phyloP scores from a whole-genome alignment of 2,888 invertebrate species.

The Cosmorhoe ocellata region DNA sequence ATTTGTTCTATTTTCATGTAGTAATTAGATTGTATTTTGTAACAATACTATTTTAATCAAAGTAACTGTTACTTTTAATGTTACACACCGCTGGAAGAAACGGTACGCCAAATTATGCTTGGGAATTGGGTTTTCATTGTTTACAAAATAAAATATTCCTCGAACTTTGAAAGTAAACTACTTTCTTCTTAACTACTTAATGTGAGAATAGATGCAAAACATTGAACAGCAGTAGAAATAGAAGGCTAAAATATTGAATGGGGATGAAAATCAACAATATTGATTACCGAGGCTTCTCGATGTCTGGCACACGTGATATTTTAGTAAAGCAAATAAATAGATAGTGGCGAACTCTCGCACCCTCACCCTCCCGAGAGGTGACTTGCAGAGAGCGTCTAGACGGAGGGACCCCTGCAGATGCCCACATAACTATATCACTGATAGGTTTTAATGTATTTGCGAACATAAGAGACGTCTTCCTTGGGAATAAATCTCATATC shows the following conservation, averaged over 20 bases:
- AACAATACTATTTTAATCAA: slow-evolving; percentile 52
- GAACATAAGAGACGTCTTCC: slow-evolving; percentile 31
- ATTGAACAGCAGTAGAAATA: no score
- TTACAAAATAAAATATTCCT: slow-evolving; percentile 50
- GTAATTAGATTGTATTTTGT: no score
- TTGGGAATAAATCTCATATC: slow-evolving; percentile 18
- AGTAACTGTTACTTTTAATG: slow-evolving; percentile 67
- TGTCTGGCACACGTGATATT: slow-evolving; percentile 67
- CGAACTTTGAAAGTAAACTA: slow-evolving; percentile 24
- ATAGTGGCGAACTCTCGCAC: slow-evolving; percentile 69
- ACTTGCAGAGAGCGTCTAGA: slow-evolving; percentile 79
- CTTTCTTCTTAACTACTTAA: slow-evolving; percentile 5
- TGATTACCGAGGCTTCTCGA: slow-evolving; percentile 41
- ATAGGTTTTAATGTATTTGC: slow-evolving; percentile 45
- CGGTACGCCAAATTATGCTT: slow-evolving; percentile 77
- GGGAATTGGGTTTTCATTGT: slow-evolving; percentile 76
- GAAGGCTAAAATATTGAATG: slow-evolving; percentile 1
- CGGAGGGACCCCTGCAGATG: slow-evolving; percentile 67
- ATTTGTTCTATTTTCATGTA: slow-evolving; percentile 28
- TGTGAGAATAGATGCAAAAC: slow-evolving; percentile 6
- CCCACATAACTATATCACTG: slow-evolving; percentile 48
- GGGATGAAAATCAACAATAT: background rate
- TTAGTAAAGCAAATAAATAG: slow-evolving; percentile 76
- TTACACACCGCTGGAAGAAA: slow-evolving; percentile 62
- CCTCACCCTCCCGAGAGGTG: slow-evolving; percentile 73